Evolutionary conservation across 1,140 invertebrate genomes (phyloP), one percentile per base, ranked within the genome.

Genomic region (Vanessa atalanta): DNA sequence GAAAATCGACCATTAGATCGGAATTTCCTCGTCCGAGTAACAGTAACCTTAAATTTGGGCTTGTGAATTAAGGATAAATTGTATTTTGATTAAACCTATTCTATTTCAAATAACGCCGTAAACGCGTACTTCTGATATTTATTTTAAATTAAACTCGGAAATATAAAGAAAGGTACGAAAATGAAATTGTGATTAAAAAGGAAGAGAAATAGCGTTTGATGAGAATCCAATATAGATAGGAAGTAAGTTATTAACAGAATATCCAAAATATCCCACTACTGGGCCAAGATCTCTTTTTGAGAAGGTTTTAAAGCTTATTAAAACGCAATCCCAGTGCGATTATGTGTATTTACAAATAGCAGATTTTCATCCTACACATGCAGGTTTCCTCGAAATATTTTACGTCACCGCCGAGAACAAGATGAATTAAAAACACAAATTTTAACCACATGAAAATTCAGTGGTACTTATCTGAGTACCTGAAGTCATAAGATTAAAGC

Each of bases 1-100:
- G 72, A 65, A 78, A 81, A 72, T 77, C 67, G 51, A 31, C 73
- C 72, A 78, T 82, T 82, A 81, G 82, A 81, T 77, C 72, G 70
- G 72, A 67, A 70, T 67, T 76, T 70, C 71, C 68, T 65, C 67
- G 53, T 51, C 67, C 15, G 51, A 60, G 47, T 61, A 43, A 43
- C 37, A 43, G 37, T 43, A 43, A 73, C 47, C 74, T 81, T 61
- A 65, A 77, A 78, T 78, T 76, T 73, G 73, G 72, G 55, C 66
- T 75, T 65, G 73, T 78, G 76, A 83, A 79, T 82, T 72, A 79
- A 78, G 76, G 76, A 80, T 76, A 73, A 80, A 76, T 79, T 79
- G 76, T 72, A 68, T 77, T 79, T 76, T 82, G 83, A 85, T 80
- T 78, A 82, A 82, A 82, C 73, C 77, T 78, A 78, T 81, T 79